Base-by-base conservation (phyloP, 2,797 vertebrate genomes). In the Intellagama lesueurii region DNA sequence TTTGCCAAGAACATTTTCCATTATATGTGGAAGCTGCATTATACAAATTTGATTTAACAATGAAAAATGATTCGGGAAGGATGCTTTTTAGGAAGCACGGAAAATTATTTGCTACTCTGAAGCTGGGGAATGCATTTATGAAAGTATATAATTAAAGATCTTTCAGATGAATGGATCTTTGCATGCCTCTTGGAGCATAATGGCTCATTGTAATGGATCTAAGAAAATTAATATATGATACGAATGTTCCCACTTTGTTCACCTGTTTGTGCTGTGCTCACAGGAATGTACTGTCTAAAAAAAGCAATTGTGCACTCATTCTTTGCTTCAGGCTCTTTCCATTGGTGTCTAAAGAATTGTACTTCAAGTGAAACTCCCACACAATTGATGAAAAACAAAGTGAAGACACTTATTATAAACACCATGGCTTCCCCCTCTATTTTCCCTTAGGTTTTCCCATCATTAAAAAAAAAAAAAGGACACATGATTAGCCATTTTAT, bases 291-390 rank as follows among this genome's bases (percentile, higher is more conserved):
- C 26, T 80, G 70, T 89, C 90, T 90, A 79, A 91, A 92, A 40
- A 92, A 87, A 76, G 40, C 35, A 89, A 22, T 81, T 75, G 28
- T 83, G 72, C 66, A 94, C 87, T 92, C 83, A 86, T 91, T 91
- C 76, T 93, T 94, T 94, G 93, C 94, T 94, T 93, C 93, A 88
- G 93, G 83, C 28, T 91, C 8, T 7, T 89, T 88, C 92, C 90
- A 92, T 88, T 88, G 91, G 89, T 87, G 88, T 91, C 86, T 91
- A 78, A 89, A 93, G 88, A 32, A n/a, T 60, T 81, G 49, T 66
- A 72, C 66, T 78, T 78, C 66, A 72, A 89, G 64, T 86, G 92
- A 88, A 93, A 88, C 87, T 92, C 86, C 84, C 85, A 90, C 85
- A 76, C 87, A 88, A 86, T 87, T 56, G 91, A 78, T 89, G 92